phyloP scores from a whole-genome alignment of 2,888 invertebrate genomes.

The Acanthosepion esculentum region DNA sequence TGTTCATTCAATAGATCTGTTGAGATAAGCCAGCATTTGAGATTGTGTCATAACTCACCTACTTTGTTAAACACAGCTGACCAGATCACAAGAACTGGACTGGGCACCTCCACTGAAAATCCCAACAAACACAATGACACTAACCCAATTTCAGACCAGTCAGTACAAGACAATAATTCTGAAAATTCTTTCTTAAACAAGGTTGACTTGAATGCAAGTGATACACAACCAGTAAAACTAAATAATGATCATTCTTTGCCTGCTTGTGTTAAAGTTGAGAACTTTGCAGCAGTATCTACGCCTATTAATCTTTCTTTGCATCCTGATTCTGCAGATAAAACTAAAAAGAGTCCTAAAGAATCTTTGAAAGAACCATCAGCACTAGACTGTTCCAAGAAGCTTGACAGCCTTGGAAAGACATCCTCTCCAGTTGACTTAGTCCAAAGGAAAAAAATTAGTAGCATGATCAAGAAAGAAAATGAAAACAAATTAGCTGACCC shows the following conservation, averaged over 20 bases:
- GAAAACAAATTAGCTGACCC: not conserved
- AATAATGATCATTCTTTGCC: not conserved
- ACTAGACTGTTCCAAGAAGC: not conserved
- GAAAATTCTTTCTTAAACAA: not conserved
- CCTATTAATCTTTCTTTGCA: not conserved
- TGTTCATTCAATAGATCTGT: slow-evolving; percentile 4
- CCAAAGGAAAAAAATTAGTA: not conserved
- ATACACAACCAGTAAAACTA: not conserved
- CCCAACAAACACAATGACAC: not conserved
- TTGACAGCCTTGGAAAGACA: not conserved
- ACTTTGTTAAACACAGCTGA: not conserved
- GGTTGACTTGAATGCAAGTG: not conserved
- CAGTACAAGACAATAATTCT: not conserved
- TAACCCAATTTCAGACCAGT: not conserved
- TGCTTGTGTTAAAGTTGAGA: not conserved
- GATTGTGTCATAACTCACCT: not conserved
- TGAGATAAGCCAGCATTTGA: slow-evolving; percentile 34
- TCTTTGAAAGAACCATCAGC: not conserved
- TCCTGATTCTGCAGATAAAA: not conserved
- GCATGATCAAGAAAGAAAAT: not conserved
- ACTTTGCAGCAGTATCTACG: not conserved
- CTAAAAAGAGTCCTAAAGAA: not conserved
- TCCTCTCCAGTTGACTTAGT: not conserved
- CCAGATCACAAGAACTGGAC: not conserved
- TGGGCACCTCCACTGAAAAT: not conserved